phyloP scores from a whole-genome alignment of 2,888 invertebrate species.

The Silvanus unidentatus region DNA sequence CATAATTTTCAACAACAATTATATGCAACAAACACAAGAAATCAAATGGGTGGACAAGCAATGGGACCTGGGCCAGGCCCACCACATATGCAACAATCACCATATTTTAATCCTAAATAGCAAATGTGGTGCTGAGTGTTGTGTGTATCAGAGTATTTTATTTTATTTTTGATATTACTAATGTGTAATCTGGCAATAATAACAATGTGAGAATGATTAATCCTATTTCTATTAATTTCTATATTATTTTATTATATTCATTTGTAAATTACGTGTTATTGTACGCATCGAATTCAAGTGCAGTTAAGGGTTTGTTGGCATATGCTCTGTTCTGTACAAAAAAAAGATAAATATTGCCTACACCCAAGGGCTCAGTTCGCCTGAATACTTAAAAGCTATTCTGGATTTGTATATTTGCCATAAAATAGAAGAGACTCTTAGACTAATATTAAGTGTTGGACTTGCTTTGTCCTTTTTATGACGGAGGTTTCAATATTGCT shows the following conservation, averaged over 20 bases:
- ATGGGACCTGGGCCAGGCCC: conserved; percentile 49
- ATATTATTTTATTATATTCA: neutral
- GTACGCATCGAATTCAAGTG: conserved; percentile 46
- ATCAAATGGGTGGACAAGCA: conserved; percentile 49
- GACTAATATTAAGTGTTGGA: conserved; percentile 34
- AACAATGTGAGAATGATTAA: conserved; percentile 39
- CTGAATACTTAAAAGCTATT: conserved; percentile 42
- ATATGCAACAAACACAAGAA: conserved; percentile 78
- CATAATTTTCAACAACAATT: conserved; percentile 94
- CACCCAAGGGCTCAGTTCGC: conserved; percentile 37
- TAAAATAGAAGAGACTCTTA: conserved; percentile 38
- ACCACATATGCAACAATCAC: conserved; percentile 46
- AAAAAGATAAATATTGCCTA: conserved; percentile 31
- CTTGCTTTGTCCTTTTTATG: conserved; percentile 41
- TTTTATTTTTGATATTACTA: conserved; percentile 48
- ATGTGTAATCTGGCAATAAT: conserved; percentile 46
- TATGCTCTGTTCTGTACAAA: conserved; percentile 38
- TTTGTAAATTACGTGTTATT: conserved; percentile 39
- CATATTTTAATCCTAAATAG: conserved; percentile 47
- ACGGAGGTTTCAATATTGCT: conserved; percentile 48
- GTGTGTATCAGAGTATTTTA: conserved; percentile 42
- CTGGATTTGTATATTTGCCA: conserved; percentile 47
- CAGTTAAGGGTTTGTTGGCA: conserved; percentile 41
- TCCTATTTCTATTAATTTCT: neutral
- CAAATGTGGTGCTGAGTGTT: conserved; percentile 43